Conservation (phyloP, 2,888 invertebrate genomes). For the Chymomyza amoena region DNA sequence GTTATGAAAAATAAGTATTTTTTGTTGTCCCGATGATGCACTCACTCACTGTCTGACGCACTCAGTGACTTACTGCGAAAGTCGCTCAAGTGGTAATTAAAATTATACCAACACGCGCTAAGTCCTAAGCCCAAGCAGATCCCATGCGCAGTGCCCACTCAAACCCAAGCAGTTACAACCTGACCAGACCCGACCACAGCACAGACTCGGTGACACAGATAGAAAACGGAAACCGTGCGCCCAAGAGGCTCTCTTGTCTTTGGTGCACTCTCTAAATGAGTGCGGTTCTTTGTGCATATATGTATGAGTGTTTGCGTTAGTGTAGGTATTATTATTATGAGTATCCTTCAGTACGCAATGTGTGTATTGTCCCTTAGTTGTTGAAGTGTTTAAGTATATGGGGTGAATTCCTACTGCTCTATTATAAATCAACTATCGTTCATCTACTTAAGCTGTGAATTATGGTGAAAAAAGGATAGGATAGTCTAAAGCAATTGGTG, state of each 20-base stretch:
- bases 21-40: constrained; percentile 25
- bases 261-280: constrained; percentile 18
- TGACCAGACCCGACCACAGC: background rate
- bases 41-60: constrained; percentile 21
- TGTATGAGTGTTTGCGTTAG: background rate
- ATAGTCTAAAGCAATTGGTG: no score
- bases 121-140: background rate
- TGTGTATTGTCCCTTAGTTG: background rate
- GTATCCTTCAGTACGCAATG: background rate
- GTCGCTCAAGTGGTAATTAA: constrained; percentile 68
- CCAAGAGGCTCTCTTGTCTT: constrained; percentile 31
- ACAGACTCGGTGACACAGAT: constrained; percentile 52
- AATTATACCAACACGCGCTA: constrained; percentile 53
- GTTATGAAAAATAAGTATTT: constrained; percentile 10
- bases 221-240: constrained; percentile 42
- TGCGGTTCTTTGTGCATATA: constrained; percentile 12
- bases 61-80: constrained; percentile 35
- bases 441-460: no score
- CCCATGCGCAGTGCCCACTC: constrained; percentile 1
- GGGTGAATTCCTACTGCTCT: no score
- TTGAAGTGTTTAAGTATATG: no score
- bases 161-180: background rate
- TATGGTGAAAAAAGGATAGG: no score
- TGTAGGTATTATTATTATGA: constrained; percentile 4
- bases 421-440: no score